Conservation (phyloP, 2,888 invertebrate species). For the Lamellibrachia satsuma region DNA sequence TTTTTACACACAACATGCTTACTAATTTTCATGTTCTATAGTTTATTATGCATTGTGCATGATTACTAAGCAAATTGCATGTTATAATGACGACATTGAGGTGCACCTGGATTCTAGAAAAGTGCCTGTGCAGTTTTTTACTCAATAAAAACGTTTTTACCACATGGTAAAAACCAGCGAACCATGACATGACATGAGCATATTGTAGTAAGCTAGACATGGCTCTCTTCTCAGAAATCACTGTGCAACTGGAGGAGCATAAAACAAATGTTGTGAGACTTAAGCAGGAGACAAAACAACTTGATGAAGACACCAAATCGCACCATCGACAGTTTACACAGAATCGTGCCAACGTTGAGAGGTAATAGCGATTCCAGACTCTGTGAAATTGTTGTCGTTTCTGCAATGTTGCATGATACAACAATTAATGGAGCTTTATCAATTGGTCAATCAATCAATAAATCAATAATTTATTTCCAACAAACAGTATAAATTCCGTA, state of each 20-base stretch:
- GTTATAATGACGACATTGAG: too few species aligned
- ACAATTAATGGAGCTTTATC: neutral
- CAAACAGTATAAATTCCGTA: too few species aligned
- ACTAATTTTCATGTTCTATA: too few species aligned
- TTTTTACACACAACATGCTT: too few species aligned
- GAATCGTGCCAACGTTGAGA: neutral
- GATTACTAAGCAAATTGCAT: too few species aligned
- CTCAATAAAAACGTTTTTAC: too few species aligned
- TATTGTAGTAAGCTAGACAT: neutral
- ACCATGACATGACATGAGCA: neutral
- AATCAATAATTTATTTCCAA: too few species aligned
- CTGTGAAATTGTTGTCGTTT: neutral
- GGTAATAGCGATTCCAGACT: neutral
- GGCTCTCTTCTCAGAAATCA: neutral
- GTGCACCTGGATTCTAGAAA: too few species aligned
- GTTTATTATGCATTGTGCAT: too few species aligned
- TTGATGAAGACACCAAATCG: neutral
- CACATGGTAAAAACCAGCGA: too few species aligned
- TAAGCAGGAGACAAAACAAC: neutral
- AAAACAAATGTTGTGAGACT: neutral
- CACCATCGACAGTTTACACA: constrained; percentile 17
- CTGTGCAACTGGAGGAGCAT: neutral
- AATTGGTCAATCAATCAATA: too few species aligned
- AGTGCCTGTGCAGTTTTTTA: too few species aligned
- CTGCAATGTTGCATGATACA: neutral